A percentile compares a stretch with the other conserved stretches of the same genome.
These are phyloP conservation scores for Rhincodon typus DNA, from an alignment of 2,797 vertebrate species.

Conservation along the genomic window DNA sequence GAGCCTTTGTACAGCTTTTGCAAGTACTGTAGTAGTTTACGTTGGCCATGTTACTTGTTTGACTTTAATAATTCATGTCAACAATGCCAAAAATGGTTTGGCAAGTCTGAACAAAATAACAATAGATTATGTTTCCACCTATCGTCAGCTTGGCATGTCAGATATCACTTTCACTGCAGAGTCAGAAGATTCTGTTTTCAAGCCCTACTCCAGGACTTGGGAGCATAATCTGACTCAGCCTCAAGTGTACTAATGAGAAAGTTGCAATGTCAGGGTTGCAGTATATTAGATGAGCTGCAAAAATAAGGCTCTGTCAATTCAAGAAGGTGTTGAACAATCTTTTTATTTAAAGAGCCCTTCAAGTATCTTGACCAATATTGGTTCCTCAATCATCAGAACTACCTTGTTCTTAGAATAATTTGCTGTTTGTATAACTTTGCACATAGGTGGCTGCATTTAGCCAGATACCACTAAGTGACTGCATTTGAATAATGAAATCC, in stretches of 20 bases:
- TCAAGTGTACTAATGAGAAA: background rate
- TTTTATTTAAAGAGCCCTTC: background rate
- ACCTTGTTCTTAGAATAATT: background rate
- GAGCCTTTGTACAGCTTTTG: background rate
- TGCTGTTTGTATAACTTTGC: background rate
- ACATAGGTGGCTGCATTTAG: background rate
- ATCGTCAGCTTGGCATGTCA: background rate
- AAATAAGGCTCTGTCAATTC: background rate
- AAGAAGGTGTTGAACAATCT: background rate
- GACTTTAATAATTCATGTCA: background rate
- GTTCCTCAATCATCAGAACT: background rate
- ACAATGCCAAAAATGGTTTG: background rate
- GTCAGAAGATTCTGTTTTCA: background rate
- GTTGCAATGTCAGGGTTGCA: background rate
- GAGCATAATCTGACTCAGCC: background rate
- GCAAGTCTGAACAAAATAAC: background rate
- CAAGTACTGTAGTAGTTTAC: background rate
- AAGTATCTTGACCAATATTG: background rate
- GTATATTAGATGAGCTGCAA: background rate
- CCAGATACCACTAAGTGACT: background rate
- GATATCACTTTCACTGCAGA: background rate
- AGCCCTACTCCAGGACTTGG: background rate
- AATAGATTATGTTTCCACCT: too few species aligned
- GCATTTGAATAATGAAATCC: background rate
- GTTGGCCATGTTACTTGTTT: background rate